Percentiles rank a stretch among this genome's conserved stretches.
Conservation (phyloP, 2,797 vertebrate genomes). For the Diceros bicornis region DNA sequence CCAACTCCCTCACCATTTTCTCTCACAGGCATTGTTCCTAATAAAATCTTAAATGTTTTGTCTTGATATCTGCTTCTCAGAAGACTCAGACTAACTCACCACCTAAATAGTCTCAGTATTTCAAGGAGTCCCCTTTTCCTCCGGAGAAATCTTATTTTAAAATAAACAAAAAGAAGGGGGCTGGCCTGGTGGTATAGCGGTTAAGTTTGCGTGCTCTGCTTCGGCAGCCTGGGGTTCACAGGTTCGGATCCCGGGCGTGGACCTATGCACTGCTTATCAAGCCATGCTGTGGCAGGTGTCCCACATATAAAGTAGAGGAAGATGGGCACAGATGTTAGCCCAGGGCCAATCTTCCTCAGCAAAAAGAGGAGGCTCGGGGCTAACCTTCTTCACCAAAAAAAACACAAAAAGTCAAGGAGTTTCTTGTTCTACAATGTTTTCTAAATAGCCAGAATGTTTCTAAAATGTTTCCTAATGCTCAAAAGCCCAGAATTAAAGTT, state of each 20-base stretch:
- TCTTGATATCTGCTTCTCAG: conserved; percentile 35
- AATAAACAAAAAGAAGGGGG: conserved; percentile 29
- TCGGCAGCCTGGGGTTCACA: no score
- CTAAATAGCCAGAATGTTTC: conserved; percentile 17
- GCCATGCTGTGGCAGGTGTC: no score
- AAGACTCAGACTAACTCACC: not conserved
- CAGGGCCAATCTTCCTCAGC: no score
- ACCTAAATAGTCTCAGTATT: conserved; percentile 1
- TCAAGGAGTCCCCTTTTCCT: not conserved
- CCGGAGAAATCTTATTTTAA: conserved; percentile 54
- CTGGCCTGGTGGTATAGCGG: no score
- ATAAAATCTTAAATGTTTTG: conserved; percentile 42
- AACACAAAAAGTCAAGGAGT: conserved; percentile 35
- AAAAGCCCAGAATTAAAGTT: conserved; percentile 46
- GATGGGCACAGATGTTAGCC: no score
- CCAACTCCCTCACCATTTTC: not conserved
- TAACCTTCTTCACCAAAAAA: no score
- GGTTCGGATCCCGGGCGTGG: no score
- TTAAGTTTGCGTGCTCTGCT: no score
- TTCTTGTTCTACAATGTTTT: conserved; percentile 19
- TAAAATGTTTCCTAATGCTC: not conserved
- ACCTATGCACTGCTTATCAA: no score
- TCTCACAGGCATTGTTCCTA: conserved; percentile 1
- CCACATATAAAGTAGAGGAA: no score
- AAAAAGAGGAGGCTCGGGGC: no score